phyloP scores from a whole-genome alignment of 2,797 vertebrate genomes.

The Leontopithecus rosalia region DNA sequence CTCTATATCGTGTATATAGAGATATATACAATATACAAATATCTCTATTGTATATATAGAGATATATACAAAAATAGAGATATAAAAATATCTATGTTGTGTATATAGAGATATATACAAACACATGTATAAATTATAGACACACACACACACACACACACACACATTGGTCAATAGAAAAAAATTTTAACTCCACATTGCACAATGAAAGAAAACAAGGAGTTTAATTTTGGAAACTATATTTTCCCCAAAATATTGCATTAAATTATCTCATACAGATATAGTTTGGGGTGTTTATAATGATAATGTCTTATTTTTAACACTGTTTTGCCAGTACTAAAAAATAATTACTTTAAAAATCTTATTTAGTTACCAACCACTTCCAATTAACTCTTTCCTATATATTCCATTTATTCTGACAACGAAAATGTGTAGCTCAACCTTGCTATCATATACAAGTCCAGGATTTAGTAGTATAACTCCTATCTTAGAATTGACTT shows the following conservation, averaged over 20 bases:
- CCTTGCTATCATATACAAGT: not conserved
- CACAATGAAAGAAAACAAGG: not conserved
- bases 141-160: not conserved
- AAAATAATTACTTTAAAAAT: not conserved
- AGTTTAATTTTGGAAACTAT: not conserved
- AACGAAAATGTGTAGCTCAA: not conserved
- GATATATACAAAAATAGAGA: not conserved
- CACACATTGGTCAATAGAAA: not conserved
- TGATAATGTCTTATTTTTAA: constrained; percentile 4
- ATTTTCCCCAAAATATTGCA: not conserved
- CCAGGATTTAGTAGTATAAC: not conserved
- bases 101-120: not conserved
- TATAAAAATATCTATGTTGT: not conserved
- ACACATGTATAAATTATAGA: not conserved
- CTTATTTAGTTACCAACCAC: not conserved
- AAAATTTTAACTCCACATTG: not conserved
- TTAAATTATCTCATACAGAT: not conserved
- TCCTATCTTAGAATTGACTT: constrained; percentile 75
- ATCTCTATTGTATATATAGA: not conserved
- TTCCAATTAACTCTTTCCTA: not conserved
- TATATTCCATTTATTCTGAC: not conserved
- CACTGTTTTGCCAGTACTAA: not conserved
- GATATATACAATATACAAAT: not conserved
- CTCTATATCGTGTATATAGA: not conserved
- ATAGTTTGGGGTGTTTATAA: not conserved